Conservation (phyloP, 2,113 vertebrate genomes). For the Sterrhoptilus dennistouni region DNA sequence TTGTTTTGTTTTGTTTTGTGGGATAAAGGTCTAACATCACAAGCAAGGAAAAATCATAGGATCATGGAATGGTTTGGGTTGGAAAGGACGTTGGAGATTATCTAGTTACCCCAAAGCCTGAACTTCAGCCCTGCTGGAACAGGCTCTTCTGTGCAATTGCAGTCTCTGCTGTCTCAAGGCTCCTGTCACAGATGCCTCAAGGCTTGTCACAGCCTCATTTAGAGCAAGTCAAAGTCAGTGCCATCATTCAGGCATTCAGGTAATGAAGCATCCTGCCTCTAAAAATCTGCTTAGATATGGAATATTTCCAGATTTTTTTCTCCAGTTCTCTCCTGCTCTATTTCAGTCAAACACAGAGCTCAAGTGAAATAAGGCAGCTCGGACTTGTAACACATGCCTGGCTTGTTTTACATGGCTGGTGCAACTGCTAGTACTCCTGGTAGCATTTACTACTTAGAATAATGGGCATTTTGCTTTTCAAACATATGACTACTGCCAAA, state of each 20-base stretch:
- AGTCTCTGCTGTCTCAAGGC: neutral
- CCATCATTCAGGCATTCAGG: neutral
- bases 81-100: neutral
- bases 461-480: neutral
- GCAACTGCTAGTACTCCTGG: neutral
- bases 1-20: neutral
- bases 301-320: neutral
- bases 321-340: neutral
- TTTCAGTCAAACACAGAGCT: neutral
- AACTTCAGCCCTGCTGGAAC: neutral
- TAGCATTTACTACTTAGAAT: neutral
- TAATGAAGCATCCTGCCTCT: neutral
- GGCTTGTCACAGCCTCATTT: neutral
- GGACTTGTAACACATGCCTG: neutral
- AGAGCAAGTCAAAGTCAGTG: neutral
- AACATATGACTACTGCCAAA: neutral
- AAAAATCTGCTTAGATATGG: neutral
- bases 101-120: neutral
- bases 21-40: neutral
- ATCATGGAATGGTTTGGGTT: neutral
- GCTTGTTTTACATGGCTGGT: neutral
- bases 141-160: neutral
- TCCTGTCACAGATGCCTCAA: neutral
- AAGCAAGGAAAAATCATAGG: neutral
- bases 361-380: neutral